Percentiles rank a stretch among this genome's conserved stretches.
These are phyloP conservation scores for Aleiodes testaceus DNA, from an alignment of 2,888 invertebrate species.

Conservation along the genomic window DNA sequence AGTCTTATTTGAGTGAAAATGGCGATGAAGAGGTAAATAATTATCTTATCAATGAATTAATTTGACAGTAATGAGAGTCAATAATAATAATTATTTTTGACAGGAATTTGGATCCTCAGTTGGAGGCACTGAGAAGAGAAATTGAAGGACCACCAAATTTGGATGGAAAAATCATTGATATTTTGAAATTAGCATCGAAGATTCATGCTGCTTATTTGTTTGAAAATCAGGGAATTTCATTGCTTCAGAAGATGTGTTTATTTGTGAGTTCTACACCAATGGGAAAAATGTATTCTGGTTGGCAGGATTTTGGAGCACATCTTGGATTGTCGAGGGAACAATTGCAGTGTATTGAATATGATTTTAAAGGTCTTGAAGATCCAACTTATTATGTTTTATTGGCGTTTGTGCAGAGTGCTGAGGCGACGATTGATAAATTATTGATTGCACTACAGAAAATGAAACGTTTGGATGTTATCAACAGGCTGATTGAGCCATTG, in stretches of 20 bases:
- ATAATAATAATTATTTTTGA: conserved; percentile 31
- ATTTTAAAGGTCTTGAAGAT: conserved; percentile 73
- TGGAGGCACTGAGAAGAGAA: conserved; percentile 62
- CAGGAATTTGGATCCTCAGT: conserved; percentile 58
- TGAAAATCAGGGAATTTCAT: conserved; percentile 56
- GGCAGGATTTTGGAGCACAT: conserved; percentile 65
- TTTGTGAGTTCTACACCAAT: conserved; percentile 62
- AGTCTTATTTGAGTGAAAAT: conserved; percentile 29
- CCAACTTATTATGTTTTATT: conserved; percentile 76
- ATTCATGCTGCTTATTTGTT: conserved; percentile 66
- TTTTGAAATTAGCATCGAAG: conserved; percentile 53
- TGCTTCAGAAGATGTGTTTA: conserved; percentile 62
- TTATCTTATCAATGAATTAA: background rate
- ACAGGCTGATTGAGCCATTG: conserved; percentile 73
- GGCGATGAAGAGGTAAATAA: conserved; percentile 46
- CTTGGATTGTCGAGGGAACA: conserved; percentile 64
- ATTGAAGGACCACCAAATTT: conserved; percentile 58
- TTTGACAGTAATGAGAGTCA: conserved; percentile 5
- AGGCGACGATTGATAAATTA: conserved; percentile 76
- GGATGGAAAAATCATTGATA: conserved; percentile 53
- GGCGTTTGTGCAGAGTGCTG: conserved; percentile 75
- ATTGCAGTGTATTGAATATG: conserved; percentile 74
- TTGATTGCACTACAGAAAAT: conserved; percentile 74
- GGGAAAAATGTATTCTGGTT: conserved; percentile 62
- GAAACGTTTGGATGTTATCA: conserved; percentile 75